Base-by-base conservation (phyloP, 30 jellyfish, hydroid and myxozoan species). In the Turritopsis dohrnii region DNA sequence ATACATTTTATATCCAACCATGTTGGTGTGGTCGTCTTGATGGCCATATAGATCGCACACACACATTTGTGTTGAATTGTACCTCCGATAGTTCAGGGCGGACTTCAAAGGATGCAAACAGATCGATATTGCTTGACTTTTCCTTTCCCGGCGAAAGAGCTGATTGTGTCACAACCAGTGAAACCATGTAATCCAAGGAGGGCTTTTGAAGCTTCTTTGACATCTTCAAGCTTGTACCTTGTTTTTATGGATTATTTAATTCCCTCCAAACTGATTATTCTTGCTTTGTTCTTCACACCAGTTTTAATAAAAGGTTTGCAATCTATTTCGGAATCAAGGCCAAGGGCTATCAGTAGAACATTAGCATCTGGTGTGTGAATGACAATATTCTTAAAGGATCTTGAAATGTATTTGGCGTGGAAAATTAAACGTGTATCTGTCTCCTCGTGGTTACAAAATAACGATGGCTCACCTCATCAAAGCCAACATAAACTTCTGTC, bases 371-470 rank as follows among this genome's bases (percentile, higher is more conserved):
- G 91, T 81, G 87, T 29, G 27, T 75, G 87, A 24, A 84, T 84
- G 21, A 28, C 66, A 83, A 84, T 84, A 72, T 74, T 60, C 29
- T 74, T 81, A 29, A 84, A 84, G 82, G 91, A 74, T 29, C 71
- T 52, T 79, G 91, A 83, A 8, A 84, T 79, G 72, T 82, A 72
- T 8, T 27, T 81, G 75, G 91, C 87, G 8, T 84, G 91, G 75
- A 83, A 84, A 81, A 84, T 75, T 23, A 84, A 7, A n/a, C 75
- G 82, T n/a, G 87, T 84, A 86, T 84, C 91, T 19, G 88, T 88
- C 74, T 84, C 91, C 29, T 84, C 91, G 76, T 74, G 91, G 54
- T 66, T 66, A 17, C 76, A 66, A 25, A 3, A 66, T 25, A 66
- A n/a, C n/a, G n/a, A n/a, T n/a, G n/a, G n/a, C n/a, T n/a, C n/a